Evolutionary conservation across 1,140 invertebrate genomes (phyloP).

Genomic region (Platyura marginata): DNA sequence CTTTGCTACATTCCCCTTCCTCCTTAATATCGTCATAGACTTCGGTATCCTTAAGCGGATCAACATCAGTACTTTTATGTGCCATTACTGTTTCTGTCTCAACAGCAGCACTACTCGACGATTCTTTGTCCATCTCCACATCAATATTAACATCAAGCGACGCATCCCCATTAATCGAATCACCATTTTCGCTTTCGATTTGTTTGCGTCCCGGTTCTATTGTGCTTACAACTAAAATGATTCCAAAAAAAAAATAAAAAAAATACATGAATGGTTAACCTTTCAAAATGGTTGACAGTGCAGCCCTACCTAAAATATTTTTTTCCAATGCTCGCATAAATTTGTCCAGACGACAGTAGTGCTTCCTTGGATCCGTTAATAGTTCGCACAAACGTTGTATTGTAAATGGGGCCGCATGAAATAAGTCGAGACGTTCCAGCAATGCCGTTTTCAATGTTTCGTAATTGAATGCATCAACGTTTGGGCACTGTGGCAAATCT

Average conservation of each 20-base stretch:
- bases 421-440: slow-evolving; percentile 64
- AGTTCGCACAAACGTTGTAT: slow-evolving; percentile 91
- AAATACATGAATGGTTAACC: neutral
- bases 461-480: slow-evolving; percentile 81
- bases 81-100: neutral
- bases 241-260: neutral
- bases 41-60: neutral
- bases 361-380: slow-evolving; percentile 72
- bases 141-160: slow-evolving; percentile 44
- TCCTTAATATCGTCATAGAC: neutral
- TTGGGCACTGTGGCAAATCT: slow-evolving; percentile 61
- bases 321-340: slow-evolving; percentile 90
- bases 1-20: neutral
- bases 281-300: neutral
- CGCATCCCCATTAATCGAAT: slow-evolving; percentile 37
- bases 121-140: slow-evolving; percentile 44
- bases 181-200: slow-evolving; percentile 45
- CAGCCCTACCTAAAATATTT: slow-evolving; percentile 47
- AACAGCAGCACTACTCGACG: neutral
- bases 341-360: slow-evolving; percentile 91
- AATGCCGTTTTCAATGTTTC: slow-evolving; percentile 73
- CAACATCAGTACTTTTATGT: too few relatives aligned
- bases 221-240: slow-evolving; percentile 74
- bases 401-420: slow-evolving; percentile 84
- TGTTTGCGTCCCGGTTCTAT: slow-evolving; percentile 57